Evolutionary conservation across 2,113 vertebrate genomes (phyloP).

Genomic region (Chaetodon trifascialis): DNA sequence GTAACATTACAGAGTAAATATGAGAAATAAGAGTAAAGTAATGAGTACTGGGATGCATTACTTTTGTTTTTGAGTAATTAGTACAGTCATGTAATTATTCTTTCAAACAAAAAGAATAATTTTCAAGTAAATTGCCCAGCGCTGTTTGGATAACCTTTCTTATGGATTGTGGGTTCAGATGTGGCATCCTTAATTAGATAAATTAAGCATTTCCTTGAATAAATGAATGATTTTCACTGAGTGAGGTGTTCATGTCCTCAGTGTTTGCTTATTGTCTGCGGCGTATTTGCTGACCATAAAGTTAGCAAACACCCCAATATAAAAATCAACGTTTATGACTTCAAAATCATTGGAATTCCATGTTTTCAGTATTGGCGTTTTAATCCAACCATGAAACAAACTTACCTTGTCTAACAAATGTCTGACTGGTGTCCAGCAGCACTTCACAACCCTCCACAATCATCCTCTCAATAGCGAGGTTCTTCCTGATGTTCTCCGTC

Average conservation of each 20-base stretch:
- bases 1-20: no score
- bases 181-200: no score
- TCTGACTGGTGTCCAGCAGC: constrained; percentile 98
- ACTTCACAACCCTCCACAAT: constrained; percentile 98
- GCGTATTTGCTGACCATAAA: neutral
- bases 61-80: no score
- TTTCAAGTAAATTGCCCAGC: neutral
- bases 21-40: no score
- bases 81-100: neutral
- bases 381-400: neutral
- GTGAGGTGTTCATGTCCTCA: neutral
- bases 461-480: constrained; percentile 97
- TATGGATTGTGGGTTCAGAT: neutral
- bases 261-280: neutral
- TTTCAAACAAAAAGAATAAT: neutral
- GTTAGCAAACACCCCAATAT: neutral
- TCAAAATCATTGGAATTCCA: neutral
- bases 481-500: constrained; percentile 97
- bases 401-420: constrained; percentile 96
- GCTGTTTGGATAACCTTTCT: neutral
- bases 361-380: neutral
- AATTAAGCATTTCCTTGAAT: neutral
- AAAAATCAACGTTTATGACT: neutral
- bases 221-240: neutral
- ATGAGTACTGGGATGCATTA: no score